Evolutionary conservation across 2,797 vertebrate genomes (phyloP).

Genomic region (Masticophis lateralis): DNA sequence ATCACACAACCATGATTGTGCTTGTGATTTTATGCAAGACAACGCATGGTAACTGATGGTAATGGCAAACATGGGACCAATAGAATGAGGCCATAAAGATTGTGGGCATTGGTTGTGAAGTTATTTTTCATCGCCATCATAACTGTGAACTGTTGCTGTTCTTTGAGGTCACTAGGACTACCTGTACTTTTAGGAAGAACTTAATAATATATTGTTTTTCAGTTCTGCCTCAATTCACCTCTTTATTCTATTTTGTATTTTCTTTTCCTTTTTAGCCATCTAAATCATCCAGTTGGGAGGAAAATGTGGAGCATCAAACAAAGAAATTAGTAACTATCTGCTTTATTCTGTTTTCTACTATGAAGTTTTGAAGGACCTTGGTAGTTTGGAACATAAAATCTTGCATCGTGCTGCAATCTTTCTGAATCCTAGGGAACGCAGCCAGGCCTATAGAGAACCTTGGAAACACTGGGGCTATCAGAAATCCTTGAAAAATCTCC

Average conservation of each 20-base stretch:
- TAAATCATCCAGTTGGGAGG: not conserved
- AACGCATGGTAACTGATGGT: not conserved
- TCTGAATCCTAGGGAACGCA: slow-evolving; percentile 19
- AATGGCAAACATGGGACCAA: not conserved
- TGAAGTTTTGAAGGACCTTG: not conserved
- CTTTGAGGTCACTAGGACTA: not conserved
- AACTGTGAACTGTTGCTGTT: not conserved
- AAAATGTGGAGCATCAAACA: not conserved
- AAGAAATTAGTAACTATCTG: not conserved
- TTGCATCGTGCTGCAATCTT: not conserved
- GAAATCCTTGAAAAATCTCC: slow-evolving; percentile 57
- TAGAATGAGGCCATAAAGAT: not conserved
- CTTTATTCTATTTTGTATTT: not conserved
- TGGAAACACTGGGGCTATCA: slow-evolving; percentile 50
- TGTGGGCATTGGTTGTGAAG: not conserved
- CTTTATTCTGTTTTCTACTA: slow-evolving; percentile 26
- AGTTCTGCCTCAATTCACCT: not conserved
- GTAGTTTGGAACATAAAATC: slow-evolving; percentile 1
- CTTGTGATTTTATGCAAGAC: not conserved
- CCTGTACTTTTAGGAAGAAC: not conserved
- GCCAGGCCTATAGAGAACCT: slow-evolving; percentile 47
- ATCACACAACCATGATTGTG: not conserved
- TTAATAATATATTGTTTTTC: not conserved
- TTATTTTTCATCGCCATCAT: not conserved
- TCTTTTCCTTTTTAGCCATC: not conserved